A percentile compares a stretch with the other conserved stretches of the same genome.
phyloP scores from a whole-genome alignment of 2,113 vertebrate genomes.

The Aplodontia rufa region DNA sequence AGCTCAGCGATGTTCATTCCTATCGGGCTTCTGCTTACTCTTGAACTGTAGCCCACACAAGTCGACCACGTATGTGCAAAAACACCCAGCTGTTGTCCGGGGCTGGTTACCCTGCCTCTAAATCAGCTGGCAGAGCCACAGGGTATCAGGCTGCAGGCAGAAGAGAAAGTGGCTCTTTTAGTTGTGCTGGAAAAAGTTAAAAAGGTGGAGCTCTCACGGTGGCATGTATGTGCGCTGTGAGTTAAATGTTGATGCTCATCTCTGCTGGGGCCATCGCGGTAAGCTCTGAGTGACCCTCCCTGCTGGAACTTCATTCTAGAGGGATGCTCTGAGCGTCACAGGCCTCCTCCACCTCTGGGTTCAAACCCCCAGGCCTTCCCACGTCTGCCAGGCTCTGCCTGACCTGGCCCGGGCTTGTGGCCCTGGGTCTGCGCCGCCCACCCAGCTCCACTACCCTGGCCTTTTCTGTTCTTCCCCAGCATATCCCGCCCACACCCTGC shows the following conservation, averaged over 20 bases:
- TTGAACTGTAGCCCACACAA: not conserved
- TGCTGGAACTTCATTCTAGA: not conserved
- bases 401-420: not conserved
- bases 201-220: accelerated
- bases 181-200: not conserved
- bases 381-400: not conserved
- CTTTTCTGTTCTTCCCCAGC: not conserved
- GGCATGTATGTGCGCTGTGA: accelerated
- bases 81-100: accelerated
- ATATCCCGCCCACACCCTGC: accelerated
- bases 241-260: not conserved
- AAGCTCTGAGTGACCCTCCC: not conserved
- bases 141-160: not conserved
- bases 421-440: accelerated
- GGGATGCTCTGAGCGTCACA: not conserved
- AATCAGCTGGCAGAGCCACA: not conserved
- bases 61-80: not conserved
- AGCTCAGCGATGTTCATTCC: not conserved
- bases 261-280: not conserved
- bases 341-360: not conserved
- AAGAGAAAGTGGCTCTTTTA: not conserved
- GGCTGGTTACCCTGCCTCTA: not conserved
- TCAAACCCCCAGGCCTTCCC: not conserved
- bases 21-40: not conserved
- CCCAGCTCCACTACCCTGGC: accelerated